Evolutionary conservation across 2,888 invertebrate species (phyloP).

Genomic region (Drosophila colorata): DNA sequence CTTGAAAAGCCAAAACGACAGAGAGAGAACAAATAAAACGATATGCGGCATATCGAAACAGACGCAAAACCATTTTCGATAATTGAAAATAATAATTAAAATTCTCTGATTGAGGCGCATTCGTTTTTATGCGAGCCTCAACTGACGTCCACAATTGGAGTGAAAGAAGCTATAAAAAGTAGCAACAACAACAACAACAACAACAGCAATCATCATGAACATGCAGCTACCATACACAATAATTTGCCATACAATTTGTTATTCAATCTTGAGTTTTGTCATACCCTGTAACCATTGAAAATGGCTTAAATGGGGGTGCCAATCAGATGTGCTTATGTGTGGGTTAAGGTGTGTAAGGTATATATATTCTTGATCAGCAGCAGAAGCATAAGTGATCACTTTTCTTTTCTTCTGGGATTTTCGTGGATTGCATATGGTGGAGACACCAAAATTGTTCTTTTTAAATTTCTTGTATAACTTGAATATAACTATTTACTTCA

Average conservation of each 20-base stretch:
- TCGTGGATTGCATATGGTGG: too few species aligned
- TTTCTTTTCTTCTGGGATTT: too few species aligned
- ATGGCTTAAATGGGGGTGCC: not conserved
- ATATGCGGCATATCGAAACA: constrained; percentile 47
- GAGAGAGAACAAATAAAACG: constrained; percentile 21
- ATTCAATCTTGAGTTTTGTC: constrained; percentile 36
- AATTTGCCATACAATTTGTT: constrained; percentile 52
- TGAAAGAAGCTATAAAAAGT: constrained; percentile 68
- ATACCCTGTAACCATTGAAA: constrained; percentile 1
- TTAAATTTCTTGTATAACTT: too few species aligned
- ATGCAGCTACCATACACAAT: constrained; percentile 53
- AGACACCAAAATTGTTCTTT: too few species aligned
- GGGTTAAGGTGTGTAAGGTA: not conserved
- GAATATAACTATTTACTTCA: too few species aligned
- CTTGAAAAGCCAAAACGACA: constrained; percentile 50
- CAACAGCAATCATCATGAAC: constrained; percentile 12
- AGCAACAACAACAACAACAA: constrained; percentile 26
- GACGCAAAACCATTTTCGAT: constrained; percentile 76
- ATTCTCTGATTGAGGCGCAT: constrained; percentile 77
- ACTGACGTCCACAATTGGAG: constrained; percentile 71
- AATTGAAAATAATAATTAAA: constrained; percentile 84
- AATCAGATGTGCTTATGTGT: too few species aligned
- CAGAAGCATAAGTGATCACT: too few species aligned
- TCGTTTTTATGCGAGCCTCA: constrained; percentile 16
- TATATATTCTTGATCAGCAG: too few species aligned